A percentile compares a stretch with the other conserved stretches of the same genome.
Evolutionary conservation across 2,113 vertebrate genomes (phyloP).

Genomic region (Ginglymostoma cirratum): DNA sequence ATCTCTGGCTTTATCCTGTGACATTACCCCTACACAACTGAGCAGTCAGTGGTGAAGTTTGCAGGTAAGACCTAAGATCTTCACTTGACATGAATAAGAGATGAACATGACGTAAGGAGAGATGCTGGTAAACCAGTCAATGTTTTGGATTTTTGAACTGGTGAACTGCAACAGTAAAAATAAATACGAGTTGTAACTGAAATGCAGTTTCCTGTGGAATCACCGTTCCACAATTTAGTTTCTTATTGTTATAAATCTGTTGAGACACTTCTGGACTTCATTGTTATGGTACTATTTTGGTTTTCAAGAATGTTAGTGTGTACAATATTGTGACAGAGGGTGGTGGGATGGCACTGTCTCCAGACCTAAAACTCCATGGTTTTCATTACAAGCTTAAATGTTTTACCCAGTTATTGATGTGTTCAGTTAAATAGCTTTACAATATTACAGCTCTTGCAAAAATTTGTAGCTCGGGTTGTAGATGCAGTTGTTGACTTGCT

Average conservation of each 20-base stretch:
- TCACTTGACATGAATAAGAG: background rate
- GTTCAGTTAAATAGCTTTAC: no score
- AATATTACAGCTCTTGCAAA: no score
- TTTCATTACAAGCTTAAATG: no score
- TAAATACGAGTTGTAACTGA: background rate
- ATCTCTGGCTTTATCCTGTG: no score
- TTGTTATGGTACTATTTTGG: background rate
- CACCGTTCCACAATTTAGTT: background rate
- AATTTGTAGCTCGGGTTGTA: no score
- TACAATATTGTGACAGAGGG: background rate
- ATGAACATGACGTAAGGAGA: background rate
- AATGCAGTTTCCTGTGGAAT: background rate
- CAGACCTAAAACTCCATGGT: no score
- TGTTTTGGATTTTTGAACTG: conserved; percentile 3
- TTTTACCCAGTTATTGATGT: no score
- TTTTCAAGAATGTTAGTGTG: background rate
- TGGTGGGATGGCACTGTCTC: no score
- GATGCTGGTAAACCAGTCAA: background rate
- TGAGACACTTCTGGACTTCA: background rate
- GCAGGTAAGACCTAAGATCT: background rate
- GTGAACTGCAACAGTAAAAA: background rate
- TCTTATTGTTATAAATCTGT: background rate
- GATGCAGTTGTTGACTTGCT: no score
- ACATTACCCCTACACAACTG: no score
- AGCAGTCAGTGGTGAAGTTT: no score